Evolutionary conservation across 2,888 invertebrate genomes (phyloP).

Genomic region (Ophion costatus): DNA sequence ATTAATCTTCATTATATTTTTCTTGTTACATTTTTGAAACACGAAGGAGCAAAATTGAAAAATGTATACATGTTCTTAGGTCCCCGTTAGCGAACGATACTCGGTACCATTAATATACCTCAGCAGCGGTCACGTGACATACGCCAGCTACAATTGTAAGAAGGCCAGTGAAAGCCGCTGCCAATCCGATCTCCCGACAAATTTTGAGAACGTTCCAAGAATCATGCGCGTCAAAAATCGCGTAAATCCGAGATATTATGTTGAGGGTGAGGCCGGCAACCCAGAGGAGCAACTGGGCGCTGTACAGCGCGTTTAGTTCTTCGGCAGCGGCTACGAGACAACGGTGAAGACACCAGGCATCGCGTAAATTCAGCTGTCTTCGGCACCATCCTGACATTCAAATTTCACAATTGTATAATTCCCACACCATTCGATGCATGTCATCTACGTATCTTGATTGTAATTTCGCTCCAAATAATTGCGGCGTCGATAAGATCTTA

Average conservation of each 20-base stretch:
- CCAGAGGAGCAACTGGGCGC: constrained; percentile 51
- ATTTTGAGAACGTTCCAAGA: constrained; percentile 18
- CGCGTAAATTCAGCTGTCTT: constrained; percentile 46
- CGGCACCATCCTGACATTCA: constrained; percentile 45
- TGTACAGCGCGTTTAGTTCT: constrained; percentile 53
- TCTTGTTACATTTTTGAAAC: neutral
- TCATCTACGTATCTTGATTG: neutral
- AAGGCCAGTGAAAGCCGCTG: constrained; percentile 11
- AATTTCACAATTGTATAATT: neutral
- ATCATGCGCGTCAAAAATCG: constrained; percentile 30
- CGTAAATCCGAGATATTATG: constrained; percentile 55
- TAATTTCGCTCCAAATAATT: neutral
- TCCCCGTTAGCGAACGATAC: neutral
- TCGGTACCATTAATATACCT: constrained; percentile 36
- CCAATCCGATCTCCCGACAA: constrained; percentile 48
- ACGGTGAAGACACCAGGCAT: constrained; percentile 53
- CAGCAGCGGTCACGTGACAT: constrained; percentile 55
- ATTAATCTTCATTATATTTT: neutral
- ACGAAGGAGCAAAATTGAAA: neutral
- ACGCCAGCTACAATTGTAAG: constrained; percentile 41
- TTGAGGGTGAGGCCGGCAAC: constrained; percentile 51
- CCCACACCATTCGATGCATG: neutral
- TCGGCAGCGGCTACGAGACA: constrained; percentile 51
- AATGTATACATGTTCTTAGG: neutral
- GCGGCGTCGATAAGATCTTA: no score